These are phyloP conservation scores for Listrodromus nycthemerus DNA, from an alignment of 2,888 invertebrate species.

Conservation along the genomic window DNA sequence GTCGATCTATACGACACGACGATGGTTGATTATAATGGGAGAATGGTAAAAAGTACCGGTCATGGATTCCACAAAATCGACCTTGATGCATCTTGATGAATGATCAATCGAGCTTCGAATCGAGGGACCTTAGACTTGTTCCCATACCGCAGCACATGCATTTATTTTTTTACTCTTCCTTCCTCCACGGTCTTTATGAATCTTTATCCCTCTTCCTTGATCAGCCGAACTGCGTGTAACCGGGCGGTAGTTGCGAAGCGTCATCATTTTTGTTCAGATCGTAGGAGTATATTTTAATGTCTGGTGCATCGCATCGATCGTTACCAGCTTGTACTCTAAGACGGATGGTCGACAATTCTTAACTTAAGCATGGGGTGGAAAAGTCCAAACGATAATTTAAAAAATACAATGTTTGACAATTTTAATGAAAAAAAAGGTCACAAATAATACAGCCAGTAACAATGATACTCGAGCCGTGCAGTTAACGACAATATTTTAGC, in stretches of 20 bases:
- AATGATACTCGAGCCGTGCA: not conserved
- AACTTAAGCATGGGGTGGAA: too few species aligned
- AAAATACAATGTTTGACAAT: not conserved
- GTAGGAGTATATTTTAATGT: not conserved
- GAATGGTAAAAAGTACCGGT: not conserved
- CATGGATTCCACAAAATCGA: not conserved
- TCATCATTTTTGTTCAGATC: not conserved
- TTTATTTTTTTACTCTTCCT: too few species aligned
- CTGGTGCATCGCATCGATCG: constrained; percentile 18
- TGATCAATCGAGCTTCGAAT: not conserved
- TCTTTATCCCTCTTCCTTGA: too few species aligned
- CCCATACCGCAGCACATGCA: too few species aligned
- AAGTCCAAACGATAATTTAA: too few species aligned
- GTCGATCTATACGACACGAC: not conserved
- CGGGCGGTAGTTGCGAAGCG: not conserved
- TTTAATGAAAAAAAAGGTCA: not conserved
- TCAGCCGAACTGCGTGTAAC: not conserved
- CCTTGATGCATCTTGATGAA: not conserved
- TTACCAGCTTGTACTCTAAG: not conserved
- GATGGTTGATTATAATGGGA: not conserved
- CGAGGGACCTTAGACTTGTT: too few species aligned
- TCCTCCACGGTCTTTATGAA: too few species aligned
- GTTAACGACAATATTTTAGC: not conserved
- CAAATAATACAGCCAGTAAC: too few species aligned
- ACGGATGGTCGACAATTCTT: not conserved